A percentile compares a stretch with the other conserved stretches of the same genome.
Evolutionary conservation across 1,140 invertebrate genomes (phyloP).

Genomic region (Cyrtorhinus lividipennis): DNA sequence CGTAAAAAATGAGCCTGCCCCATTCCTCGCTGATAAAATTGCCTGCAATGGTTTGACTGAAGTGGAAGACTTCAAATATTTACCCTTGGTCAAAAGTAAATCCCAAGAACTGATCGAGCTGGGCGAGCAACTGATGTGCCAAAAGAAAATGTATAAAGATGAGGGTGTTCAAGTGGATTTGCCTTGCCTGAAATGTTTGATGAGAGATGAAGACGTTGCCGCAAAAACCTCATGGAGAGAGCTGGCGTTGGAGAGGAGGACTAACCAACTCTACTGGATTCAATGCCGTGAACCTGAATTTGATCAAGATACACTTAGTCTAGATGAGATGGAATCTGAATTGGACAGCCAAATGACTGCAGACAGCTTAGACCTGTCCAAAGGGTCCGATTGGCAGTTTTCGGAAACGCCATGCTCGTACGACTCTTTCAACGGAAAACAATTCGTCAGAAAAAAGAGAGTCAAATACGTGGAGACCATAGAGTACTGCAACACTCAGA

Average conservation of each 20-base stretch:
- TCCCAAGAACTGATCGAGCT: too few species aligned
- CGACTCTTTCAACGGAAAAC: background rate
- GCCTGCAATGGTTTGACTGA: too few species aligned
- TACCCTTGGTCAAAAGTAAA: too few species aligned
- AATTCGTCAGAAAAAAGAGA: background rate
- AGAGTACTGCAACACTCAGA: slow-evolving; percentile 1
- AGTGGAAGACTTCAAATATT: too few species aligned
- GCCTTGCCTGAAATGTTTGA: background rate
- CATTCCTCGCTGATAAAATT: too few species aligned
- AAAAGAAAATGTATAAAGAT: too few species aligned
- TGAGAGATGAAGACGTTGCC: background rate
- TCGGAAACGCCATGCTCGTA: background rate
- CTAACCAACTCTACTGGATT: background rate
- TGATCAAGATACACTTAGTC: background rate
- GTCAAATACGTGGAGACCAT: slow-evolving; percentile 11
- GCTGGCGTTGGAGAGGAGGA: background rate
- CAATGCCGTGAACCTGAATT: background rate
- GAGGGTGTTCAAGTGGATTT: background rate
- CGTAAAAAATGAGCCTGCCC: too few species aligned
- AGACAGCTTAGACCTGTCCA: background rate
- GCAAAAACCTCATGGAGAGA: background rate
- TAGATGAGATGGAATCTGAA: too few species aligned
- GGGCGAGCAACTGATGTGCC: too few species aligned
- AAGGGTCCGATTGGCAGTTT: background rate
- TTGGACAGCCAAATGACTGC: background rate